Base-by-base conservation (phyloP, 1,140 invertebrate genomes). In the Oscheius sp. region DNA sequence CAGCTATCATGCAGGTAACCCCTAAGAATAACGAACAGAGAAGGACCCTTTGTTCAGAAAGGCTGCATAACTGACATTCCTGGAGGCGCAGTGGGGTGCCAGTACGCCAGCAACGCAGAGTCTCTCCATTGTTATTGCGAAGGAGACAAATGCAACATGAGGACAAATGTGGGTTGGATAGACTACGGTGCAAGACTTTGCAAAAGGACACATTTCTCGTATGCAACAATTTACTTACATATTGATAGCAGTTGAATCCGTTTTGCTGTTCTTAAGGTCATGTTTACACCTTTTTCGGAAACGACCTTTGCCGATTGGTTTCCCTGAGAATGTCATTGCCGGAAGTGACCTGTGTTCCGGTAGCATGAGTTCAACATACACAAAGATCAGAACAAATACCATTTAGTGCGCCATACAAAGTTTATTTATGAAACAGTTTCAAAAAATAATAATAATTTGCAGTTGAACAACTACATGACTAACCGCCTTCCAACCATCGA, bases 61-160 rank as follows among this genome's bases (percentile, higher is more conserved):
- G 82, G 82, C 61, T 83, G 82, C 67, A 76, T 78, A 26, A 46
- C 81, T 26, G 76, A 79, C 63, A 52, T 84, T 28, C 79, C 81
- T 29, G 55, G 55, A n/a, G 82, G 82, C 49, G 36, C 62, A 23
- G 64, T 67, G 31, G 82, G 82, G 3, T 83, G 82, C 71, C 79
- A 84, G 52, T 83, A 82, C 73, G 79, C 82, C 34, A 82, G 81
- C 46, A 82, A 84, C 32, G 52, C 76, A 34, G 82, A 83, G 29
- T 82, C 82, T 15, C 68, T 83, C 28, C 82, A 83, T 55, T 83
- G 82, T 73, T 84, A 82, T 29, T 83, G 82, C 65, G 49, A 64
- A 23, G 78, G 76, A 10, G 75, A 84, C 10, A 72, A 79, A 38
- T 83, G 82, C 63, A 83, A 83, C 61, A 80, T 69, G 18, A 74